These are phyloP conservation scores for Etheostoma nigrum DNA, from an alignment of 2,797 vertebrate species.

Conservation along the genomic window DNA sequence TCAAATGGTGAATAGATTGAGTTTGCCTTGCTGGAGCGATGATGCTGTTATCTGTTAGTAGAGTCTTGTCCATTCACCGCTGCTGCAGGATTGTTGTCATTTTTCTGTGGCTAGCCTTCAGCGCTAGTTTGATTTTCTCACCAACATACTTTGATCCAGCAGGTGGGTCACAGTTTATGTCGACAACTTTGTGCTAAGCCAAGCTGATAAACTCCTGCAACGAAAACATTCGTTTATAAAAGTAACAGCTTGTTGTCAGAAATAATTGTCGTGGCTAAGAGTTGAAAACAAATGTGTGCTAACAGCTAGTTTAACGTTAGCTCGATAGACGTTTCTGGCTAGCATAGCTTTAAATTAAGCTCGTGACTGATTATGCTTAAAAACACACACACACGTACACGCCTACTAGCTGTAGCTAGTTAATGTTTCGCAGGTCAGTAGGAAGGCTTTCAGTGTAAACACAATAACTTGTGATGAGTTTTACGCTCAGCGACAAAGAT, in stretches of 20 bases:
- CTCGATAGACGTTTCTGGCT: conserved; percentile 9
- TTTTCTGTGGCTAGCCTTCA: conserved; percentile 55
- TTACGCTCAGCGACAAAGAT: conserved; percentile 35
- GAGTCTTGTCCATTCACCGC: conserved; percentile 32
- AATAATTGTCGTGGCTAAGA: conserved; percentile 32
- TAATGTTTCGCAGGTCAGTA: fast-evolving
- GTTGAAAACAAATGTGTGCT: conserved; percentile 62
- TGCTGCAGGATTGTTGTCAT: conserved; percentile 71
- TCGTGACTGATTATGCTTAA: not conserved
- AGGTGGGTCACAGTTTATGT: conserved; percentile 66
- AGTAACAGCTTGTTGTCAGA: not conserved
- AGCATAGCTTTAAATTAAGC: conserved; percentile 8
- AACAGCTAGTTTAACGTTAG: conserved; percentile 59
- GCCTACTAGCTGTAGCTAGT: not conserved
- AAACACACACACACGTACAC: not conserved
- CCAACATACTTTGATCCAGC: conserved; percentile 64
- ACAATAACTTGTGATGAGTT: conserved; percentile 28
- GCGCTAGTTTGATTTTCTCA: conserved; percentile 49
- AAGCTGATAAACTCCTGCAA: not conserved
- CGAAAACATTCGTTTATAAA: not conserved
- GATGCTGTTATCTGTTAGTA: conserved; percentile 35
- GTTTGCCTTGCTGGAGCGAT: conserved; percentile 29
- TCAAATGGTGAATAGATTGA: conserved; percentile 20
- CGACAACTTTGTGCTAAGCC: not conserved
- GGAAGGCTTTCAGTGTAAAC: not conserved